Evolutionary conservation across 1,140 invertebrate species (phyloP), one percentile per base, ranked within the genome.

Genomic region (Heliconius eleuchia): DNA sequence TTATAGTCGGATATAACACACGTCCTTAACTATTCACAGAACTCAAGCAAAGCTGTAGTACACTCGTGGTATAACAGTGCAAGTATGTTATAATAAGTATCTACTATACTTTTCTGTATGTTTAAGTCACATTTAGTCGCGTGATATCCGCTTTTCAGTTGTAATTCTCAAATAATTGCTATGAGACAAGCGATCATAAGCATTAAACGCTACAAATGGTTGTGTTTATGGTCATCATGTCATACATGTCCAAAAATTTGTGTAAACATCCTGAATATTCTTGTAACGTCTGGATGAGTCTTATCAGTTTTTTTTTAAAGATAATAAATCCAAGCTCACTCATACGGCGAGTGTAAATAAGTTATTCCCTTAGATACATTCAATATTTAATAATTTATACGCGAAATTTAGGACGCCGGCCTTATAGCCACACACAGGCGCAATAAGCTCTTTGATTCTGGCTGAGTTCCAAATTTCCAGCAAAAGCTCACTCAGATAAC

Each of bases 381-480:
- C 85, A 88, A 87, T 86, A 84, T 86, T 89, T 82, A 84, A 89
- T 88, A 87, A 86, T 80, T 77, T 86, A 80, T 74, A 80, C 80
- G 82, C 81, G 82, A 86, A 86, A 92, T 89, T 85, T 87, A 87
- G 88, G 86, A 84, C 89, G 86, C 83, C 80, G 86, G 86, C 85
- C 86, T 83, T 91, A 88, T 85, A 82, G 66, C 71, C 70, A 83
- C 80, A 86, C 84, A 79, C 85, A 81, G 82, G 80, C 81, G 78
- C 85, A 74, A 83, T 73, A 30, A 71, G 76, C 82, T 85, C 83
- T 88, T 89, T 87, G 84, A 81, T 86, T 87, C 80, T 92, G 91
- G 91, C 91, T 85, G 77, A 85, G 87, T 88, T 90, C 91, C 91
- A 92, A 91, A 86, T 86, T 80, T 85, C 82, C 79, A 84, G 80